phyloP scores from a whole-genome alignment of 2,113 vertebrate genomes.

The Mormoops blainvillei region DNA sequence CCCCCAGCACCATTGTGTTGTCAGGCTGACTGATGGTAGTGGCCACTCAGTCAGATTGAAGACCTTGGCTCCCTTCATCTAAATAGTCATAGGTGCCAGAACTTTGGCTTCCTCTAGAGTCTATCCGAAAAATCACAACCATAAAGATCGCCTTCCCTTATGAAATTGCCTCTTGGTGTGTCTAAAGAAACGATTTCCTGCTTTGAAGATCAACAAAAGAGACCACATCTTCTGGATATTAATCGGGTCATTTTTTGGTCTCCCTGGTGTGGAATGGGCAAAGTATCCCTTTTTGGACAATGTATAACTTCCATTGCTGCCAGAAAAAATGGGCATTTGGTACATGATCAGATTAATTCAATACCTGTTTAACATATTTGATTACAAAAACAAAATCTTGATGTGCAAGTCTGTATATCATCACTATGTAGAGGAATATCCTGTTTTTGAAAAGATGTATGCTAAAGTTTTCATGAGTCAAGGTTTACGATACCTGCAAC shows the following conservation, averaged over 20 bases:
- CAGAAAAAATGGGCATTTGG: neutral
- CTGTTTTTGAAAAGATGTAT: neutral
- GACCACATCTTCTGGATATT: neutral
- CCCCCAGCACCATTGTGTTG: neutral
- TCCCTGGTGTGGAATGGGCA: neutral
- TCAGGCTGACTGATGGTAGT: neutral
- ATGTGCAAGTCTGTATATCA: neutral
- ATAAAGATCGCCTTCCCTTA: neutral
- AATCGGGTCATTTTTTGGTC: neutral
- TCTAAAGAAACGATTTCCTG: neutral
- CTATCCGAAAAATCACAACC: neutral
- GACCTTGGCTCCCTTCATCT: neutral
- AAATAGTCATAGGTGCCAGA: neutral
- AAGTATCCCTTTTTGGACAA: neutral
- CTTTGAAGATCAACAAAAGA: neutral
- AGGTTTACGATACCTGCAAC: neutral
- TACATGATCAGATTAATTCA: neutral
- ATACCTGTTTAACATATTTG: neutral
- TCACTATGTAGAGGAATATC: neutral
- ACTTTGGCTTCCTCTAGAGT: neutral
- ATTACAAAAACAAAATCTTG: neutral
- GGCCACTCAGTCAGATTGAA: neutral
- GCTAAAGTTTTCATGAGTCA: neutral
- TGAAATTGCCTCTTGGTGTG: neutral
- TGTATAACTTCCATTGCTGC: neutral